Evolutionary conservation across 1,140 invertebrate species (phyloP), one percentile per base, ranked within the genome.

Genomic region (Diploscapter pachys): DNA sequence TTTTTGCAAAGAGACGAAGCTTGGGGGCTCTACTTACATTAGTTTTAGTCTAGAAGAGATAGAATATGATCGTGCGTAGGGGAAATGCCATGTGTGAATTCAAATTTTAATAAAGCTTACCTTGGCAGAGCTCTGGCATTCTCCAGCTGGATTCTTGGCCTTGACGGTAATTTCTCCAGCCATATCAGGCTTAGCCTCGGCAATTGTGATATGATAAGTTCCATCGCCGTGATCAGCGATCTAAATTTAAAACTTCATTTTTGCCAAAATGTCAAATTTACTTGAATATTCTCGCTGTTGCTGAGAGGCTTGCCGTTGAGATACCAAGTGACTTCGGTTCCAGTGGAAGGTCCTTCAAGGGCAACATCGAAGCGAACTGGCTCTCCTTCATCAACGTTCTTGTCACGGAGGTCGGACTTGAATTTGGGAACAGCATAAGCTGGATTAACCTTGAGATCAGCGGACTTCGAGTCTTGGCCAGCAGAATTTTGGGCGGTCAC

Each of bases 171-270:
- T 67, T 3, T 67, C 71, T 75, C 77, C 78, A 59, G 54, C 5
- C 88, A 98, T 95, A 75, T 92, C 91, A 52, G 92, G 89, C 6
- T 92, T 92, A 4, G 96, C 91, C 78, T 92, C 92, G 83, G 96
- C 94, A 74, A 98, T 93, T 9, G 95, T 96, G 59, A 99, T 86
- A 0, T 95, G 95, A 57, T 71, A 72, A 4, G 70, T 81, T 50
- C 80, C 80, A 71, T 79, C 69, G n/a, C 79, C 79, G 63, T 76
- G 48, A 48, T 81, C 80, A 31, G 56, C 54, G 9, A 80, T 63
- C 67, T 48, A 63, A 50, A 73, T 50, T 31, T 13, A 13, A 31
- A n/a, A 71, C n/a, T n/a, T 6, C n/a, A 71, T 71, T 4, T 55
- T 65, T 31, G 71, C 3, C 74, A 55, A 13, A 56, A 55, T 72